These are phyloP conservation scores for Phoenicopterus ruber DNA, from an alignment of 2,113 vertebrate species.

Conservation along the genomic window DNA sequence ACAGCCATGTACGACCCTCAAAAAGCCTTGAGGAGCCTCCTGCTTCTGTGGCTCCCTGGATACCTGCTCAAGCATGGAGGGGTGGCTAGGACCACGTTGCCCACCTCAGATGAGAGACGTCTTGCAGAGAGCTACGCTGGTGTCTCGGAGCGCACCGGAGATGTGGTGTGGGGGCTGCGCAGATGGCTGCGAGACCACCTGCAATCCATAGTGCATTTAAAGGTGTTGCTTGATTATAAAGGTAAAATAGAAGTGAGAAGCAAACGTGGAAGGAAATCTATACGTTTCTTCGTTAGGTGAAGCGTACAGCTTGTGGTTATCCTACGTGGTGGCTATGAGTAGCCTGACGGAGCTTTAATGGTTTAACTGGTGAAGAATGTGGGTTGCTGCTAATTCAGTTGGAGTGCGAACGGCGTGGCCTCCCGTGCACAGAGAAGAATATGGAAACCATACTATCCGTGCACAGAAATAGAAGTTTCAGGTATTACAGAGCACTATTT, in stretches of 20 bases:
- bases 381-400: not conserved
- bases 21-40: not conserved
- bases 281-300: not conserved
- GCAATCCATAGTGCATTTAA: accelerated
- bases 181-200: not conserved
- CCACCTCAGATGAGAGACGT: not conserved
- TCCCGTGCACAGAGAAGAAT: not conserved
- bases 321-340: accelerated
- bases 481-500: constrained; percentile 23
- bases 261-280: accelerated
- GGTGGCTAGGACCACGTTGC: not conserved
- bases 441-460: not conserved
- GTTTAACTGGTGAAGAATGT: not conserved
- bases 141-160: accelerated
- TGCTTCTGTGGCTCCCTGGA: not conserved
- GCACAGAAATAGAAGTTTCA: constrained; percentile 30
- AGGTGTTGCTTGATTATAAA: not conserved
- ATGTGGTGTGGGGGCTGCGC: not conserved
- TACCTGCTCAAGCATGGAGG: not conserved
- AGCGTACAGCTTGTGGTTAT: not conserved
- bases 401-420: not conserved
- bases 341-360: not conserved
- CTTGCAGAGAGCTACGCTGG: not conserved
- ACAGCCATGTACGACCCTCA: not conserved
- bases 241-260: not conserved